These are phyloP conservation scores for Vanessa cardui DNA, from an alignment of 2,888 invertebrate genomes.

Conservation along the genomic window DNA sequence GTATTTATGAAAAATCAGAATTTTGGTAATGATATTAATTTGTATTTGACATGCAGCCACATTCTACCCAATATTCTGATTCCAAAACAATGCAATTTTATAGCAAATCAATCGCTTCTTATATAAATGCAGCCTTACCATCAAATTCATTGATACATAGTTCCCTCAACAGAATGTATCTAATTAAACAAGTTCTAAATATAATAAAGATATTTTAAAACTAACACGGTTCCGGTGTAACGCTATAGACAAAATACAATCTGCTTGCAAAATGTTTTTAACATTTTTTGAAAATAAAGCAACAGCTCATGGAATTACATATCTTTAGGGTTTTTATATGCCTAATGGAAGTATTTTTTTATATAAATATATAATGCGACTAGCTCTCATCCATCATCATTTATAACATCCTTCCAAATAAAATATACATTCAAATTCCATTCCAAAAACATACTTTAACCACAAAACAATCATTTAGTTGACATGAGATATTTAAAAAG, in stretches of 20 bases:
- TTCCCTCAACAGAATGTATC: not conserved
- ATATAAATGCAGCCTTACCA: not conserved
- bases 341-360: slow-evolving; percentile 19
- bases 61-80: slow-evolving; percentile 35
- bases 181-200: slow-evolving; percentile 3
- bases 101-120: not conserved
- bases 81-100: slow-evolving; percentile 13
- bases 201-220: slow-evolving; percentile 5
- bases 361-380: slow-evolving; percentile 22
- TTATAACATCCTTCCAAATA: not conserved
- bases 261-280: not conserved
- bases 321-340: slow-evolving; percentile 18
- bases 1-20: slow-evolving; percentile 31
- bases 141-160: slow-evolving; percentile 1
- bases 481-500: slow-evolving; percentile 11
- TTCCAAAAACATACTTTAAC: slow-evolving; percentile 5
- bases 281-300: not conserved
- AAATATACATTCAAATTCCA: not conserved
- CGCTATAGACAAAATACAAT: not conserved
- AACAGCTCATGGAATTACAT: slow-evolving; percentile 14
- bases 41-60: slow-evolving; percentile 22
- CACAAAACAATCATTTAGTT: slow-evolving; percentile 14
- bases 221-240: not conserved
- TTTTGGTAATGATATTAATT: slow-evolving; percentile 26
- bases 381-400: slow-evolving; percentile 13